phyloP scores from a whole-genome alignment of 2,113 vertebrate species.

The Myotis lucifugus region DNA sequence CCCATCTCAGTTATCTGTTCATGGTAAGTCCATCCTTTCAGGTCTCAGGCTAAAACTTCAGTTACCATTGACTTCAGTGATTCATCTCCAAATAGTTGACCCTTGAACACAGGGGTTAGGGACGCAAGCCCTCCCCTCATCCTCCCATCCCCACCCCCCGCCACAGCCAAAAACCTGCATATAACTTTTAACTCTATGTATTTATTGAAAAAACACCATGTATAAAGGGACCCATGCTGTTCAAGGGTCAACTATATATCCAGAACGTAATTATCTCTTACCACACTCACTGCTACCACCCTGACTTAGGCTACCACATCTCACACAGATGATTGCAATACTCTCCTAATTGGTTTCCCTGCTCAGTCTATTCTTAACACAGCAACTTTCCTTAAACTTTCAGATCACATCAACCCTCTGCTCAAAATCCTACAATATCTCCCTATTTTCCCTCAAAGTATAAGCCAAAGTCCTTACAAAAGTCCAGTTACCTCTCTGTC shows the following conservation, averaged over 20 bases:
- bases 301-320: neutral
- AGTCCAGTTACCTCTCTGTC: neutral
- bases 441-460: slow-evolving; percentile 3
- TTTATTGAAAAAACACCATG: neutral
- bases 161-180: neutral
- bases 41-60: slow-evolving; percentile 22
- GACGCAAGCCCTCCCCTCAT: neutral
- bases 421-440: neutral
- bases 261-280: neutral
- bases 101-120: neutral
- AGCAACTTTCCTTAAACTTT: neutral
- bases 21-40: slow-evolving; percentile 4
- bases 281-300: neutral
- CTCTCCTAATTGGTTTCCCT: neutral
- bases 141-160: neutral
- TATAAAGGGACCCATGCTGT: neutral
- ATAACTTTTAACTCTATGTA: neutral
- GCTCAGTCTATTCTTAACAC: neutral
- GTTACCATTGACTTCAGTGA: neutral
- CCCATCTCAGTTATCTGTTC: neutral
- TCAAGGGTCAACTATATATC: neutral
- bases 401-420: neutral
- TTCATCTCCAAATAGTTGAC: neutral
- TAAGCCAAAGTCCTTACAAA: neutral
- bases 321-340: neutral